Evolutionary conservation across 2,797 vertebrate genomes (phyloP).

Genomic region (Chelidonichthys spinosus): DNA sequence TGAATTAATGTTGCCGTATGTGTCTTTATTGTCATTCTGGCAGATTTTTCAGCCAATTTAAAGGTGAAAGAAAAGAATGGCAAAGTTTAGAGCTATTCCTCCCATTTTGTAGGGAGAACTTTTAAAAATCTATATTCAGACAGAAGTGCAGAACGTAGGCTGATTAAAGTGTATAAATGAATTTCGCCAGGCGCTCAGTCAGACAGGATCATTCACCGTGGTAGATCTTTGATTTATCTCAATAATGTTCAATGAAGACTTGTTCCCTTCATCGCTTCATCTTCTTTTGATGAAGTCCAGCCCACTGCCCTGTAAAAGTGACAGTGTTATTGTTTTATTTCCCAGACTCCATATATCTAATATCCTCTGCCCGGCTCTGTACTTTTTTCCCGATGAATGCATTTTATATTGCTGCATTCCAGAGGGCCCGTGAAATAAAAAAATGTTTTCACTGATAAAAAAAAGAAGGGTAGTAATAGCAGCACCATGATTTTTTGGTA

Average conservation of each 20-base stretch:
- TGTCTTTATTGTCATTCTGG: not conserved
- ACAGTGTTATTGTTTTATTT: slow-evolving; percentile 63
- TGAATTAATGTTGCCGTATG: not conserved
- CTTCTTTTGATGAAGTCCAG: slow-evolving; percentile 49
- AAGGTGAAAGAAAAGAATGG: not conserved
- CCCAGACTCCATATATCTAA: slow-evolving; percentile 28
- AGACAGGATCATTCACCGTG: slow-evolving; percentile 47
- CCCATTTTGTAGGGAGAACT: slow-evolving; percentile 10
- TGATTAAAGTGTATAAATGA: slow-evolving; percentile 56
- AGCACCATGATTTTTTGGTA: not conserved
- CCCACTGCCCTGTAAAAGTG: slow-evolving; percentile 27
- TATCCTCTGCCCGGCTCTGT: slow-evolving; percentile 34
- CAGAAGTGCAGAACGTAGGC: slow-evolving; percentile 22
- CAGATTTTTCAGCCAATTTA: not conserved
- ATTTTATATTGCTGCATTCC: slow-evolving; percentile 24
- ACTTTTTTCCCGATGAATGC: slow-evolving; percentile 19
- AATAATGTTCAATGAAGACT: slow-evolving; percentile 31
- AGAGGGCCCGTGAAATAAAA: slow-evolving; percentile 21
- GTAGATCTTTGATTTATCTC: slow-evolving; percentile 61
- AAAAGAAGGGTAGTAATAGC: slow-evolving; percentile 5
- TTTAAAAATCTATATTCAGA: slow-evolving; percentile 28
- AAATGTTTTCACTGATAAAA: slow-evolving; percentile 27
- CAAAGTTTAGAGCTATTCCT: not conserved
- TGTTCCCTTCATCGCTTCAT: slow-evolving; percentile 44
- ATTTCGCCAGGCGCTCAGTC: slow-evolving; percentile 50